A percentile compares a stretch with the other conserved stretches of the same genome.
Evolutionary conservation across 1,140 invertebrate genomes (phyloP).

Genomic region (Drosophila leontia): DNA sequence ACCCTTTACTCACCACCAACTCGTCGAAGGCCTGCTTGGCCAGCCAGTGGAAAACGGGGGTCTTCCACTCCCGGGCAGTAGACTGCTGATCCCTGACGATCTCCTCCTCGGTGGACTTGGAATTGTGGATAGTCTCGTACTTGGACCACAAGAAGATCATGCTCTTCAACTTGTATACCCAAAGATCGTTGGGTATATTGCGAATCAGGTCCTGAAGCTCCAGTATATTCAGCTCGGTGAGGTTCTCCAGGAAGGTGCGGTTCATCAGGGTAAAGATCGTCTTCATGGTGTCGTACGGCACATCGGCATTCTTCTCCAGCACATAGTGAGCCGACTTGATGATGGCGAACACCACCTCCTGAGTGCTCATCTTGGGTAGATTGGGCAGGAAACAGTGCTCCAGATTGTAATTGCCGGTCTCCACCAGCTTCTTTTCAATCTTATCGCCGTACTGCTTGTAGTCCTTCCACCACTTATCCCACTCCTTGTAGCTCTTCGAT

Average conservation of each 20-base stretch:
- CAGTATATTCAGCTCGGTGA: conserved; percentile 47
- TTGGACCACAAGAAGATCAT: conserved; percentile 68
- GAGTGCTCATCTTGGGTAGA: conserved; percentile 55
- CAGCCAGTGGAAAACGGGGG: conserved; percentile 65
- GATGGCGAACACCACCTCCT: conserved; percentile 61
- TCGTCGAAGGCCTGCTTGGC: conserved; percentile 71
- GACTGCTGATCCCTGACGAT: conserved; percentile 50
- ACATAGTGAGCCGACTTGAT: conserved; percentile 60
- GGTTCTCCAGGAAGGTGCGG: conserved; percentile 64
- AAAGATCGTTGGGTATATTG: conserved; percentile 60
- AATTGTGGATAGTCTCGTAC: conserved; percentile 31
- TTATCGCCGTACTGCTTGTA: conserved; percentile 56
- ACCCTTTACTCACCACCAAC: conserved; percentile 42
- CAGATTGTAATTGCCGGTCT: conserved; percentile 54
- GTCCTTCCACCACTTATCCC: conserved; percentile 65
- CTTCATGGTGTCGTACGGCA: conserved; percentile 68
- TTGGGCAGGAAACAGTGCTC: conserved; percentile 68
- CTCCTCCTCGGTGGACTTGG: conserved; percentile 34
- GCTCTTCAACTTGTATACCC: conserved; percentile 66
- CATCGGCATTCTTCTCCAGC: conserved; percentile 61
- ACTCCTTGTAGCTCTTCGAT: conserved; percentile 53
- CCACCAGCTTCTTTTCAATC: conserved; percentile 48
- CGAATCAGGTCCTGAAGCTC: conserved; percentile 65
- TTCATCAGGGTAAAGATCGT: conserved; percentile 69
- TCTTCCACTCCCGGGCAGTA: conserved; percentile 60